These are phyloP conservation scores for rat (Rattus norvegicus) DNA, from an alignment of 2,113 vertebrate species.

Conservation along the genomic window DNA sequence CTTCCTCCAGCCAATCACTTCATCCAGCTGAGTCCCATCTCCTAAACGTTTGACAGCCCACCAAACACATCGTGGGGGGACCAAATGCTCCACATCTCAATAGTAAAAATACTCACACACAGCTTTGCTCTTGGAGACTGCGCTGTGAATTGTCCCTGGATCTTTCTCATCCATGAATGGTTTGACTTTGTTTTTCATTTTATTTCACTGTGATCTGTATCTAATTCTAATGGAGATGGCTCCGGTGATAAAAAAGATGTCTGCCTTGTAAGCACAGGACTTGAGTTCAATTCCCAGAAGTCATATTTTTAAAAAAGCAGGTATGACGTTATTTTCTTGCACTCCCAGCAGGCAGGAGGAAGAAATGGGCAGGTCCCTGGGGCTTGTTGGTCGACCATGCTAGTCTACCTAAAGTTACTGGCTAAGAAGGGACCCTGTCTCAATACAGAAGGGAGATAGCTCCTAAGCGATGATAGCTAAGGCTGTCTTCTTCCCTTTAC, in stretches of 20 bases:
- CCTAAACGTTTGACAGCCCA: neutral
- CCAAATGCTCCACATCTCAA: neutral
- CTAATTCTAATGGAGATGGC: neutral
- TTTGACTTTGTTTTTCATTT: neutral
- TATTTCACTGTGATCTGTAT: neutral
- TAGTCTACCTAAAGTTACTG: neutral
- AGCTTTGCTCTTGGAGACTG: neutral
- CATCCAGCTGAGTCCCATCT: neutral
- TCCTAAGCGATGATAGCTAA: neutral
- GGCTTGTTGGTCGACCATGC: neutral
- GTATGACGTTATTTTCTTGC: neutral
- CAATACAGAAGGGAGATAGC: neutral
- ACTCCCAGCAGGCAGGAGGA: neutral
- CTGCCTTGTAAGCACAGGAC: neutral
- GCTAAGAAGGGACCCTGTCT: neutral
- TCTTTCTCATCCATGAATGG: neutral
- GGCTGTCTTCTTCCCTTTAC: neutral
- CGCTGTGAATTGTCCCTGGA: neutral
- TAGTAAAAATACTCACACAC: neutral
- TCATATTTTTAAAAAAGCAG: neutral
- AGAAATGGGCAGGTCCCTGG: neutral
- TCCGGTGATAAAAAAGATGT: neutral
- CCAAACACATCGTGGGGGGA: neutral
- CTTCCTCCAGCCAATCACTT: neutral
- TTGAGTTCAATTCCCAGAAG: neutral